Conservation (phyloP, 2,797 vertebrate species). For the Myotis daubentonii region DNA sequence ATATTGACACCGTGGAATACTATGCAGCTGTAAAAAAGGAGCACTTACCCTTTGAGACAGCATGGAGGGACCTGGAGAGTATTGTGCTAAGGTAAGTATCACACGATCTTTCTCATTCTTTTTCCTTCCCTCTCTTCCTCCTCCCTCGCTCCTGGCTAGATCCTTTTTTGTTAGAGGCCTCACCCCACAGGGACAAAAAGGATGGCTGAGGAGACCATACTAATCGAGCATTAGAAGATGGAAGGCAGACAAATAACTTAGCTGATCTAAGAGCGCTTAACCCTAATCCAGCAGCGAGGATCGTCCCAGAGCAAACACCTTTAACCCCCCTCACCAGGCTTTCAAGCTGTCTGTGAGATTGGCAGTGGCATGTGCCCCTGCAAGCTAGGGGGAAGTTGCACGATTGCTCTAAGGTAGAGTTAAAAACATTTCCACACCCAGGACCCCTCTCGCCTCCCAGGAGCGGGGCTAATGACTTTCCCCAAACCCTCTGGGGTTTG, state of each 20-base stretch:
- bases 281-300: not conserved
- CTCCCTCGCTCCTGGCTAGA: not conserved
- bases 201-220: not conserved
- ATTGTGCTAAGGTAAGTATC: no score
- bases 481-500: not conserved
- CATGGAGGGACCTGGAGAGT: no score
- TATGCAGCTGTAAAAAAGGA: no score
- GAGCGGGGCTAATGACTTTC: not conserved
- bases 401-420: not conserved
- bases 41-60: no score
- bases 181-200: not conserved
- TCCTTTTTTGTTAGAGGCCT: not conserved
- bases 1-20: no score
- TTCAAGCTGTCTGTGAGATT: not conserved
- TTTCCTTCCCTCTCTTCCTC: not conserved
- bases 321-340: not conserved
- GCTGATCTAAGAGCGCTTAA: not conserved
- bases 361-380: not conserved
- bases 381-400: no score
- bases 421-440: not conserved
- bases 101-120: not conserved
- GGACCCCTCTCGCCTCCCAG: not conserved
- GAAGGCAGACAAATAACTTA: not conserved
- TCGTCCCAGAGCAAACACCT: not conserved
- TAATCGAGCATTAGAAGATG: not conserved